These are phyloP conservation scores for Pseudococcus longispinus DNA, from an alignment of 2,888 invertebrate genomes.

Conservation along the genomic window DNA sequence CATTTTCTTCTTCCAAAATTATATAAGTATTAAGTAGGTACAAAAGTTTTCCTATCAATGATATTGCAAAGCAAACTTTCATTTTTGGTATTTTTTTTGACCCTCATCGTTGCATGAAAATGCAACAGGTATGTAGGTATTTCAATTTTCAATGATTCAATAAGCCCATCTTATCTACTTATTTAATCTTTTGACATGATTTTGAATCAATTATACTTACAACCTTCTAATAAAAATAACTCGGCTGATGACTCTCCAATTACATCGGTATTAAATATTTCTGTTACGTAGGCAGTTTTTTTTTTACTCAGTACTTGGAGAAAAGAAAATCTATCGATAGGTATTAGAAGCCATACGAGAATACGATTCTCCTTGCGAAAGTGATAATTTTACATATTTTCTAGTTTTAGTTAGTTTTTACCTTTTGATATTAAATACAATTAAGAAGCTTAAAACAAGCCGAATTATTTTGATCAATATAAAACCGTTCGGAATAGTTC, in stretches of 20 bases:
- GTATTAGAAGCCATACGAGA: background rate
- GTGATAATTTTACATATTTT: constrained; percentile 4
- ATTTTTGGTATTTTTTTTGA: too few relatives aligned
- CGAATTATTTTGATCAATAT: background rate
- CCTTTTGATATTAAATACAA: background rate
- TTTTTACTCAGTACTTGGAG: background rate
- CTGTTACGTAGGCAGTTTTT: background rate
- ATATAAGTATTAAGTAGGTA: too few relatives aligned
- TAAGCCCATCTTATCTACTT: background rate
- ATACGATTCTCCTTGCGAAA: background rate
- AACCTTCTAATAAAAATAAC: background rate
- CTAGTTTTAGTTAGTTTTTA: background rate
- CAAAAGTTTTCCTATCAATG: too few relatives aligned
- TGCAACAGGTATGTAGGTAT: background rate
- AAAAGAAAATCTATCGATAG: background rate
- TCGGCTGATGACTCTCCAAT: background rate
- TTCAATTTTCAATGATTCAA: background rate
- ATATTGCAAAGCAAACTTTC: too few relatives aligned
- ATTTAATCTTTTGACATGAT: background rate
- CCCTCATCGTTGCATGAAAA: background rate
- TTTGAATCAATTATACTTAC: background rate
- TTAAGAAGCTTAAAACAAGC: background rate
- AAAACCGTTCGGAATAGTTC: background rate
- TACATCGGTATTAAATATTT: background rate
- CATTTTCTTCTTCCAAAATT: too few relatives aligned